Evolutionary conservation across 1,140 invertebrate genomes (phyloP).

Genomic region (Drosophila chauvacae): DNA sequence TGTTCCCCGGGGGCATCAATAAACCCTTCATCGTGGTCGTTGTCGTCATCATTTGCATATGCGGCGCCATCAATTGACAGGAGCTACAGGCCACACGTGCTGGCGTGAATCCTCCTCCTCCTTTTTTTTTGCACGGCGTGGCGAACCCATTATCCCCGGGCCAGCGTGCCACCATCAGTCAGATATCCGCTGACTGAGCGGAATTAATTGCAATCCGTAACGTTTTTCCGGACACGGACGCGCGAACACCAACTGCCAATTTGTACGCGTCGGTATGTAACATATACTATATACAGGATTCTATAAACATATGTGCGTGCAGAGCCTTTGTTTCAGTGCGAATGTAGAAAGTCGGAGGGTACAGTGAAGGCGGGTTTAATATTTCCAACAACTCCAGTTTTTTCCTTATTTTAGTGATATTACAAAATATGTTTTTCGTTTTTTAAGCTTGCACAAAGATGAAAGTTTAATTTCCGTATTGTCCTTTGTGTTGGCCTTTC

Average conservation of each 20-base stretch:
- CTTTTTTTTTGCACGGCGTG: slow-evolving; percentile 23
- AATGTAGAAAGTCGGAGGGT: background rate
- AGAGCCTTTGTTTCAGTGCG: slow-evolving; percentile 1
- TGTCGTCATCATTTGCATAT: slow-evolving; percentile 61
- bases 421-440: background rate
- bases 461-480: background rate
- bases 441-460: background rate
- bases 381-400: background rate
- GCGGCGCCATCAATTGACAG: slow-evolving; percentile 48
- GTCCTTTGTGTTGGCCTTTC: background rate
- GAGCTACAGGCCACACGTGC: slow-evolving; percentile 35
- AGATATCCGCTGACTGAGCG: slow-evolving; percentile 70
- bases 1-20: slow-evolving; percentile 23
- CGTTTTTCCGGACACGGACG: slow-evolving; percentile 61
- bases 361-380: background rate
- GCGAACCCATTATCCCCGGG: slow-evolving; percentile 13
- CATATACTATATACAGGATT: background rate
- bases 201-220: slow-evolving; percentile 83
- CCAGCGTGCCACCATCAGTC: slow-evolving; percentile 22
- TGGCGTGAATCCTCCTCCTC: slow-evolving; percentile 10
- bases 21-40: slow-evolving; percentile 37
- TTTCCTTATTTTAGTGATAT: background rate
- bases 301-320: background rate
- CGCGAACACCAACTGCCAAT: slow-evolving; percentile 35
- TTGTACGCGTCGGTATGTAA: slow-evolving; percentile 16